Base-by-base conservation (phyloP, 2,113 vertebrate genomes). In the Strix aluco region DNA sequence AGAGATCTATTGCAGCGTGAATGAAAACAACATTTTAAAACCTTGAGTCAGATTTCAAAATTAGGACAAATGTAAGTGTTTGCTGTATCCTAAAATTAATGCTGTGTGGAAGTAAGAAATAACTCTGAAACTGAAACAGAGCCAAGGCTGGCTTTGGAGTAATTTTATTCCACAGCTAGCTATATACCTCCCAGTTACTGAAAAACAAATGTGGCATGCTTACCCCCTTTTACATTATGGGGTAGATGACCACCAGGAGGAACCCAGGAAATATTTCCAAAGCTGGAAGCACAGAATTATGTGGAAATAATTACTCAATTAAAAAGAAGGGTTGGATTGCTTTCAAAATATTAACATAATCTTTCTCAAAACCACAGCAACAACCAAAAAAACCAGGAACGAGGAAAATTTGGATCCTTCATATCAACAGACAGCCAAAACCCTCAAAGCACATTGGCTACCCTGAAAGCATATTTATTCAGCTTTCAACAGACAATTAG, bases 401-500 rank as follows among this genome's bases (percentile, higher is more conserved):
- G 5, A 90, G 66, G 67, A 73, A 90, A 95, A 92, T 88, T 93
- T 95, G 92, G 91, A 95, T 94, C 62, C 70, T 65, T 94, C 32
- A 2, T 87, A 66, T 34, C 70, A 85, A 54, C 40, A 92, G 65
- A 72, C 77, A 95, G 95, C 92, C 92, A 95, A 96, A 97, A 54
- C 73, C 80, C 73, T 95, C 84, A 57, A 69, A 96, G 88, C 51
- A 86, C 38, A 26, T 44, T 95, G 92, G 66, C 89, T 95, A 63
- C 78, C 36, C 94, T 80, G 61, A 85, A 87, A 92, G 40, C 77
- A 61, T 94, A 94, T 96, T 94, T 97, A 89, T 97, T 85, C 86
- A 92, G 83, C 91, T 96, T 96, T 96, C 92, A 92, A 91, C 91
- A 91, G 73, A 89, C 66, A 93, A 97, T 96, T 96, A 94, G 40